A percentile compares a stretch with the other conserved stretches of the same genome.
Conservation (phyloP, 2,888 invertebrate genomes). For the Epirrhoe alternata region DNA sequence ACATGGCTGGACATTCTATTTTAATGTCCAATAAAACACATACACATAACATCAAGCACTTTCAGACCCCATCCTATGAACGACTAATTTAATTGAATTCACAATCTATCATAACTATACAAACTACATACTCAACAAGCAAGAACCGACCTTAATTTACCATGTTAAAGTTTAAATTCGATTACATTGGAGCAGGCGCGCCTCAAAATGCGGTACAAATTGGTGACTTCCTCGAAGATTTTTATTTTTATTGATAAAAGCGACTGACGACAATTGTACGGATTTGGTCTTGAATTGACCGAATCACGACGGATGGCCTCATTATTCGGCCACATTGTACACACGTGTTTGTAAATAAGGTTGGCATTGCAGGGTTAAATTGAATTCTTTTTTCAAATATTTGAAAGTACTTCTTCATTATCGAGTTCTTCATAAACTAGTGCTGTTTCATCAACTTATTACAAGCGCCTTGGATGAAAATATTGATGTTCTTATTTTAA, state of each 20-base stretch:
- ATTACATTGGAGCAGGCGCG: constrained; percentile 24
- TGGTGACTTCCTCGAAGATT: constrained; percentile 80
- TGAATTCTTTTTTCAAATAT: constrained; percentile 13
- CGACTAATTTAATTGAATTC: constrained; percentile 72
- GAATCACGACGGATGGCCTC: constrained; percentile 58
- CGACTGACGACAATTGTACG: constrained; percentile 76
- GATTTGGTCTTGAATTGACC: constrained; percentile 77
- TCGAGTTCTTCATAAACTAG: too few relatives aligned
- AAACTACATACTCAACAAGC: constrained; percentile 7
- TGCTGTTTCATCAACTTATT: too few relatives aligned
- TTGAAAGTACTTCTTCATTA: background rate
- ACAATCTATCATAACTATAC: constrained; percentile 56
- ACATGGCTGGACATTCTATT: constrained; percentile 40
- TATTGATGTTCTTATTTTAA: background rate
- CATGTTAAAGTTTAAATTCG: constrained; percentile 44
- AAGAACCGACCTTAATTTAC: constrained; percentile 28
- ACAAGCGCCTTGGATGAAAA: background rate
- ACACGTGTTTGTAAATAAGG: constrained; percentile 17
- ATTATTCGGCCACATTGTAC: constrained; percentile 42
- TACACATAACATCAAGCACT: constrained; percentile 21
- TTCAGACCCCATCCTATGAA: constrained; percentile 55
- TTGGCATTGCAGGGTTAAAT: constrained; percentile 20
- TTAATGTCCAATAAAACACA: constrained; percentile 47
- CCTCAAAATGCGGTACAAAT: constrained; percentile 58
- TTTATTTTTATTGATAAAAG: constrained; percentile 83